Base-by-base conservation (phyloP, 2,888 invertebrate species). In the Mythimna vitellina region DNA sequence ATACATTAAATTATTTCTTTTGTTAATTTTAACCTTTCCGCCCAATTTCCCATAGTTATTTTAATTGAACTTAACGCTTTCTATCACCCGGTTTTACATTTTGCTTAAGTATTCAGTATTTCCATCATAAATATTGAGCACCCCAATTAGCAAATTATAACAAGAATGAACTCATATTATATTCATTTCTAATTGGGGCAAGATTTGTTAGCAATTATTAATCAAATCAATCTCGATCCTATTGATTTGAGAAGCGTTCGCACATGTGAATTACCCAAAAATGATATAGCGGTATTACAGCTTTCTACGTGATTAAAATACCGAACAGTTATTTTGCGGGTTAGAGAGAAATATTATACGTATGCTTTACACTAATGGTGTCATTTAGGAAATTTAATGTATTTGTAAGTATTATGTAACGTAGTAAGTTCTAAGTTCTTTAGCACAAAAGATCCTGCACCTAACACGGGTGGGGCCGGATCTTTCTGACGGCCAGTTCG, bases 231-330 rank as follows among this genome's bases (percentile, higher is more conserved):
- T 53, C 2, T 38, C 12, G 20, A 65, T 66, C 70, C 57, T 67
- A 74, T 66, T 63, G 63, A 66, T 56, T 64, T 42, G 68, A 53
- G 57, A 61, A 63, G 12, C n/a, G 10, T 12, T 70, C n/a, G 22
- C 3, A 76, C 3, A 76, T 76, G 63, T 66, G 22, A 51, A 77
- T 66, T 42, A 63, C 58, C 54, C 64, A 66, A 67, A 66, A 82
- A 77, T 67, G 14, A 65, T 78, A 56, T 67, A 61, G 22, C 25
- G 64, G n/a, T 66, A 70, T 64, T 64, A 64, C 56, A 62, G 61
- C 14, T 20, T 42, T 10, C 17, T 60, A 70, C 78, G 78, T 79
- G 82, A 67, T 58, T 49, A 17, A 62, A 76, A 77, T 78, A 75
- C 14, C 12, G 5, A 65, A 49, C 7, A 12, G 29, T 29, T 54